Evolutionary conservation across 2,113 vertebrate species (phyloP).

Genomic region (Cebidichthys violaceus): DNA sequence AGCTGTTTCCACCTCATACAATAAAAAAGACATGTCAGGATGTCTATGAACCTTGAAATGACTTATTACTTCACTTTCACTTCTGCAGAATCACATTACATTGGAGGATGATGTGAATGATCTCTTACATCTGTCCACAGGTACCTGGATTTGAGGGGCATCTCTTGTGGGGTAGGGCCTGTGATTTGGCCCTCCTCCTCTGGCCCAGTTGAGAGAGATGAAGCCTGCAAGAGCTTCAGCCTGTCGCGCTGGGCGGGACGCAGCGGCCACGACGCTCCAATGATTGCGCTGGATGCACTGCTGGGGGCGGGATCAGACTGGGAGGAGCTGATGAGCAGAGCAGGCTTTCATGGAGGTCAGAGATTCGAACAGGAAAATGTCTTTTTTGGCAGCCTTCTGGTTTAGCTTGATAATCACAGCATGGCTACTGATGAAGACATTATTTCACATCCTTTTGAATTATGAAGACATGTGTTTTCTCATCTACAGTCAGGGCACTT

Average conservation of each 20-base stretch:
- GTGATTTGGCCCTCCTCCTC: slow-evolving; percentile 73
- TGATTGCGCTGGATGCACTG: slow-evolving; percentile 88
- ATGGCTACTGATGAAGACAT: background rate
- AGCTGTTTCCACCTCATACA: background rate
- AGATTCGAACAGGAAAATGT: background rate
- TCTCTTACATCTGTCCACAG: slow-evolving; percentile 63
- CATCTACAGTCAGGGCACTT: too few relatives aligned
- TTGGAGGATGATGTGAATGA: background rate
- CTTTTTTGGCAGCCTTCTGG: too few relatives aligned
- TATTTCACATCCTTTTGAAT: too few relatives aligned
- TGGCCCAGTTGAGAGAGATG: slow-evolving; percentile 83
- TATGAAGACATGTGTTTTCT: too few relatives aligned
- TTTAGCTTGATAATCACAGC: background rate
- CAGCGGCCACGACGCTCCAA: slow-evolving; percentile 89
- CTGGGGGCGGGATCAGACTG: slow-evolving; percentile 81
- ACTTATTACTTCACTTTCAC: too few relatives aligned
- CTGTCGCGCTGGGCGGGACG: slow-evolving; percentile 86
- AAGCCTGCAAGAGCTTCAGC: slow-evolving; percentile 83
- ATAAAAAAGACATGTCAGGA: background rate
- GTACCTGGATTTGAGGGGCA: slow-evolving; percentile 84
- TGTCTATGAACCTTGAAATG: too few relatives aligned
- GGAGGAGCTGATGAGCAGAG: slow-evolving; percentile 85
- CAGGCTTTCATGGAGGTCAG: slow-evolving; percentile 86
- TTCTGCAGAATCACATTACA: background rate
- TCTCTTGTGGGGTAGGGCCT: slow-evolving; percentile 79